Evolutionary conservation across 2,113 vertebrate species (phyloP), one percentile per base, ranked within the genome.

Genomic region (Aspiorhynchus laticeps): DNA sequence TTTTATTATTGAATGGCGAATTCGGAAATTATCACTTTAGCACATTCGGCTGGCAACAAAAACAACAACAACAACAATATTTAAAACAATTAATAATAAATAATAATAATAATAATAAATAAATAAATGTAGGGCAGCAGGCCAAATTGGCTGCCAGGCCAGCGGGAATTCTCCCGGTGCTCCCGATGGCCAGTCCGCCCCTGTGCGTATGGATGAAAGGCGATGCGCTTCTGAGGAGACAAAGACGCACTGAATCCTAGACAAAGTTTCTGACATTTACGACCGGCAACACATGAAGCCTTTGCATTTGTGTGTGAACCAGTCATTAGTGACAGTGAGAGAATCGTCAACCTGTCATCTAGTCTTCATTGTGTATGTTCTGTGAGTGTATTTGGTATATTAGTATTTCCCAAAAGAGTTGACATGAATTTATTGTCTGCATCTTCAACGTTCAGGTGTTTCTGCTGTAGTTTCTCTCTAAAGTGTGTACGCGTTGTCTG

Each of bases 401-500:
- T 63, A 26, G 8, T 26, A 63, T 21, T 26, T 69, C 14, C 3
- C 61, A 48, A 11, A 67, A 26, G 41, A 26, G 24, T 46, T 82
- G 33, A 71, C 2, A 24, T n/a, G 1, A 53, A 51, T 51, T 19
- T 53, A 28, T 31, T 26, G 28, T 21, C 28, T 33, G 46, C 19
- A 36, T 79, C 31, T 73, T 41, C 10, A 53, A 38, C 46, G 17
- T 65, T 19, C 11, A 74, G 26, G 77, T 81, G 31, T 86, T 28
- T 75, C 28, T 56, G 15, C n/a, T n/a, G 24, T 33, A 26, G 65
- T 65, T 59, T 69, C 24, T 53, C 56, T 46, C 63, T n/a, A 73
- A 74, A 33, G 83, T 80, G 41, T 9, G 86, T 90, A 90, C 73
- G 67, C 11, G 56, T 78, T 10, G 33, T 83, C 46, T 73, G 61